Evolutionary conservation across 2,113 vertebrate genomes (phyloP).

Genomic region (Ageneiosus marmoratus): DNA sequence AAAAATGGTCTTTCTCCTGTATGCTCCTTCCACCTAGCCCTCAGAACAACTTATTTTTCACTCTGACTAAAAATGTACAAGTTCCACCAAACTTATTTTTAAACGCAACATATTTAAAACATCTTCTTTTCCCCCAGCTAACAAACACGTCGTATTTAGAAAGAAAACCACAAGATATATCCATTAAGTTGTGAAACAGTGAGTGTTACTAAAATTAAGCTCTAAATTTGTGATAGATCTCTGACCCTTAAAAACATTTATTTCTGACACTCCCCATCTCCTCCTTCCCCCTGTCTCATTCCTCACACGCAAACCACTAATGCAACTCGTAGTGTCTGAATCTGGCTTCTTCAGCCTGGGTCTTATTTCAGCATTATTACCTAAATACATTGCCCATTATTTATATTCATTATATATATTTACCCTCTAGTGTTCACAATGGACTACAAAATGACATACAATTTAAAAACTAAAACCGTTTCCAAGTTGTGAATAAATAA

Average conservation of each 20-base stretch:
- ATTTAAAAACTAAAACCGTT: not conserved
- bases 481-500: conserved; percentile 25
- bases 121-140: not conserved
- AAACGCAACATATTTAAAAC: not conserved
- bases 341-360: conserved; percentile 15
- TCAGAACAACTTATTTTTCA: conserved; percentile 6
- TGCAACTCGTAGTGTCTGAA: conserved; percentile 33
- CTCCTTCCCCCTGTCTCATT: not conserved
- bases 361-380: conserved; percentile 30
- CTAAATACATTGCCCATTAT: conserved; percentile 9
- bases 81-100: not conserved
- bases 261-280: conserved; percentile 27
- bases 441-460: conserved; percentile 8
- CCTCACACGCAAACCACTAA: conserved; percentile 39
- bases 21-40: conserved; percentile 30
- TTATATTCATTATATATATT: too few relatives aligned
- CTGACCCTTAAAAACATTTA: conserved; percentile 23
- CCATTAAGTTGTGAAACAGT: not conserved
- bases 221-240: conserved; percentile 11
- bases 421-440: conserved; percentile 1
- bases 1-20: conserved; percentile 68
- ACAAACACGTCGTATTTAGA: not conserved
- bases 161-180: not conserved
- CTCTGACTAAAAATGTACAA: not conserved
- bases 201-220: not conserved